A percentile compares a stretch with the other conserved stretches of the same genome.
These are phyloP conservation scores for Diachrysia chrysitis DNA, from an alignment of 2,888 invertebrate species.

Conservation along the genomic window DNA sequence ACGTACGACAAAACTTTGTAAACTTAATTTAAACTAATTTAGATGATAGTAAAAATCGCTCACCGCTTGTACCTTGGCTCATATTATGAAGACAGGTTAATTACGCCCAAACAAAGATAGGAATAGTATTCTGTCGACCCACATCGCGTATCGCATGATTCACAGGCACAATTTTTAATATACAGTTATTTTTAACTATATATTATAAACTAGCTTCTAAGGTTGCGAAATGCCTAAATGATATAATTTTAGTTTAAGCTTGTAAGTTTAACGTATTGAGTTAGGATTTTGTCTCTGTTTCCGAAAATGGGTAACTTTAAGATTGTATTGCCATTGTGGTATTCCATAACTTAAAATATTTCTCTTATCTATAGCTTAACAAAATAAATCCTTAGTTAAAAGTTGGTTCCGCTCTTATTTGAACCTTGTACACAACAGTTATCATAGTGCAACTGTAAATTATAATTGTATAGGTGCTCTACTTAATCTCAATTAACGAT, in stretches of 20 bases:
- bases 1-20: no score
- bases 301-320: no score
- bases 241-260: not conserved
- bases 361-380: no score
- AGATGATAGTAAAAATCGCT: slow-evolving; percentile 2
- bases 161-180: slow-evolving; percentile 25
- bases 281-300: not conserved
- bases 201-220: slow-evolving; percentile 9
- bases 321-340: no score
- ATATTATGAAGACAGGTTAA: slow-evolving; percentile 25
- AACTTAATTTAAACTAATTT: no score
- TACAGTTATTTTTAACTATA: not conserved
- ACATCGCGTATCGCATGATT: slow-evolving; percentile 38
- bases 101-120: slow-evolving; percentile 44
- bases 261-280: not conserved
- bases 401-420: no score
- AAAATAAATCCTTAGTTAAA: no score
- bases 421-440: no score
- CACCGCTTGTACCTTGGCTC: slow-evolving; percentile 24
- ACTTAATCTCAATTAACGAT: no score
- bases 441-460: no score
- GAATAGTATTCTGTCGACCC: slow-evolving; percentile 46
- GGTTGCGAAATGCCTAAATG: not conserved
- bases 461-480: no score
- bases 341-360: no score